phyloP scores from a whole-genome alignment of 2,797 vertebrate genomes.

The Dryobates pubescens region DNA sequence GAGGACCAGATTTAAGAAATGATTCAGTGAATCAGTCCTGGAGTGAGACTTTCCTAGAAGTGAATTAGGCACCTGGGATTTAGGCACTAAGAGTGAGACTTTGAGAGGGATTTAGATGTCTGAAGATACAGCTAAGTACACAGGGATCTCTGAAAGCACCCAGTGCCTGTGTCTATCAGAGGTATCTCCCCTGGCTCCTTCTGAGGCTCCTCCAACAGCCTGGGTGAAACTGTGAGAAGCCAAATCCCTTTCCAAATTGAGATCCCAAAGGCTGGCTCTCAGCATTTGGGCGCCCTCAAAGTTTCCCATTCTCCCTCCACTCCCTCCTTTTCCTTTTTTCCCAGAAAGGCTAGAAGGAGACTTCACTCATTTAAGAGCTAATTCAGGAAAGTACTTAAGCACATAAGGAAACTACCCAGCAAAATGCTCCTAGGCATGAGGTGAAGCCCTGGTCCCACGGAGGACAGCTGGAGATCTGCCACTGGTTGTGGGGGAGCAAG shows the following conservation, averaged over 20 bases:
- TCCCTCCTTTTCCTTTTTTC: neutral
- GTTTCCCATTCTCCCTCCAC: neutral
- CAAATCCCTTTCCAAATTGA: neutral
- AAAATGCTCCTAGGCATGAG: neutral
- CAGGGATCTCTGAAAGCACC: slow-evolving; percentile 29
- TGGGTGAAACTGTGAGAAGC: slow-evolving; percentile 25
- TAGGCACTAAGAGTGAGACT: slow-evolving; percentile 49
- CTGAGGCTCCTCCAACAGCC: neutral
- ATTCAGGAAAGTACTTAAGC: neutral
- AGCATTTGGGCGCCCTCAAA: neutral
- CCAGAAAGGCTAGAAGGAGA: slow-evolving; percentile 9
- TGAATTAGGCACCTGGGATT: slow-evolving; percentile 62
- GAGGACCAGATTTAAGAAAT: slow-evolving; percentile 23
- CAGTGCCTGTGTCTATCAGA: neutral
- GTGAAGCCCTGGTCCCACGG: neutral
- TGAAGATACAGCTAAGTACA: slow-evolving; percentile 42
- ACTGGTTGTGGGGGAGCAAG: neutral
- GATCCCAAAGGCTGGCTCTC: neutral
- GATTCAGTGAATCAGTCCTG: neutral
- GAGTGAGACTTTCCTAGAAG: slow-evolving; percentile 61
- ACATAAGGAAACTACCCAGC: neutral
- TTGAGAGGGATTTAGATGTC: slow-evolving; percentile 62
- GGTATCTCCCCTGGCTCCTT: neutral
- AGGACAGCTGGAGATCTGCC: neutral
- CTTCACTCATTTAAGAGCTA: neutral